Percentiles rank a stretch among this genome's conserved stretches.
phyloP scores from a whole-genome alignment of 2,797 vertebrate species.

The Neosilurus hyrtlii region DNA sequence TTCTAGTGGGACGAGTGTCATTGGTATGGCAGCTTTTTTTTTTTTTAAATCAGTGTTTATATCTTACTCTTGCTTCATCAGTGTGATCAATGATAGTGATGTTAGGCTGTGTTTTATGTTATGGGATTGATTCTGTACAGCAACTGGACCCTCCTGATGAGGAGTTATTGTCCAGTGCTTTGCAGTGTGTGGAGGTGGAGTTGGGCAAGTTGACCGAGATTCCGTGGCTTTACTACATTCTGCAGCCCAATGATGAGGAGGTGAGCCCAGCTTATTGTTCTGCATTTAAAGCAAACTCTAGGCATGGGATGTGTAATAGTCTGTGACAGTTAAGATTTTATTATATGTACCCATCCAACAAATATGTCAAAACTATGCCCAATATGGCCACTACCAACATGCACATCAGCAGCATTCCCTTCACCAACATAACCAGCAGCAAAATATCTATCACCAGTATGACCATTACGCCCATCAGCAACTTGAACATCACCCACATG shows the following conservation, averaged over 20 bases:
- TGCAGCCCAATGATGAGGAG: slow-evolving; percentile 95
- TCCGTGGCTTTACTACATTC: slow-evolving; percentile 91
- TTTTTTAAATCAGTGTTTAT: not conserved
- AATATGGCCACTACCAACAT: not conserved
- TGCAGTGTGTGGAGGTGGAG: slow-evolving; percentile 87
- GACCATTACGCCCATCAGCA: not conserved
- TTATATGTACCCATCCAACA: not conserved
- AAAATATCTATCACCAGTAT: not conserved
- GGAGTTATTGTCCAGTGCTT: slow-evolving; percentile 84
- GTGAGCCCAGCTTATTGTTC: slow-evolving; percentile 65
- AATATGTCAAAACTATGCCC: not conserved
- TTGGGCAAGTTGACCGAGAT: slow-evolving; percentile 89
- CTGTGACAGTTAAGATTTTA: not conserved
- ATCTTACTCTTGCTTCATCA: slow-evolving; percentile 30
- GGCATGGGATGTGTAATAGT: not conserved
- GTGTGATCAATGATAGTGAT: not conserved
- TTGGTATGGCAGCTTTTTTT: slow-evolving; percentile 77
- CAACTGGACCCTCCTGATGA: slow-evolving; percentile 93
- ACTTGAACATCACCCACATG: not conserved
- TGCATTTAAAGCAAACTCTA: slow-evolving; percentile 1
- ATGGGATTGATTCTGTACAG: slow-evolving; percentile 64
- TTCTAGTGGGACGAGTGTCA: slow-evolving; percentile 87
- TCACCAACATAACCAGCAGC: not conserved
- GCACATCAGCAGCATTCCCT: not conserved
- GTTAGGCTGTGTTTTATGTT: slow-evolving; percentile 4